A percentile compares a stretch with the other conserved stretches of the same genome.
These are phyloP conservation scores for Tympanuchus pallidicinctus DNA, from an alignment of 2,113 vertebrate genomes.

Conservation along the genomic window DNA sequence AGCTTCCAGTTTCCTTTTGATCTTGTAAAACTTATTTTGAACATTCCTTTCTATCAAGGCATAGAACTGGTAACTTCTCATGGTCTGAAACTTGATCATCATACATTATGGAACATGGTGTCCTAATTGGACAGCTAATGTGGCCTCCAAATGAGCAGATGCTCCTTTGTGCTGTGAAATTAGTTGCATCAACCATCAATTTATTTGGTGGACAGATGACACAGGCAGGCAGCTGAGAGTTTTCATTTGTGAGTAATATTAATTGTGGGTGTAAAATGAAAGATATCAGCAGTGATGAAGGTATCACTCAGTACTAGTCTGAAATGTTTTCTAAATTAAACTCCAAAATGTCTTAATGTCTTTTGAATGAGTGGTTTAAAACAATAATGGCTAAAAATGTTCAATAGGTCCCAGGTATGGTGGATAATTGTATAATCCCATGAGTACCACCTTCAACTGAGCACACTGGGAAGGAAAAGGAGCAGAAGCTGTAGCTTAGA, in stretches of 20 bases:
- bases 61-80: background rate
- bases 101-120: background rate
- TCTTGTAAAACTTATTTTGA: background rate
- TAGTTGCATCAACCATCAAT: slow-evolving; percentile 47
- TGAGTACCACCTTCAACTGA: background rate
- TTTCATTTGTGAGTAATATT: slow-evolving; percentile 54
- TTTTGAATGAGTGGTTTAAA: background rate
- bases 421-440: background rate
- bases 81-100: background rate
- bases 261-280: slow-evolving; percentile 62
- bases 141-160: slow-evolving; percentile 7
- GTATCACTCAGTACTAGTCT: slow-evolving; percentile 16
- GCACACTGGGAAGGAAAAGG: background rate
- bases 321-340: background rate
- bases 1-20: background rate
- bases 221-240: slow-evolving; percentile 1
- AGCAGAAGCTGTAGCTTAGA: too few relatives aligned
- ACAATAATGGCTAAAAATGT: background rate
- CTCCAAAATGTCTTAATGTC: background rate
- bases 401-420: background rate
- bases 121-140: background rate
- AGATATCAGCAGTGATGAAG: slow-evolving; percentile 41
- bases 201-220: slow-evolving; percentile 36
- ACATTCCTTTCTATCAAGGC: background rate
- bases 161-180: background rate